phyloP scores from a whole-genome alignment of 2,888 invertebrate species.

The Eurytoma californica region DNA sequence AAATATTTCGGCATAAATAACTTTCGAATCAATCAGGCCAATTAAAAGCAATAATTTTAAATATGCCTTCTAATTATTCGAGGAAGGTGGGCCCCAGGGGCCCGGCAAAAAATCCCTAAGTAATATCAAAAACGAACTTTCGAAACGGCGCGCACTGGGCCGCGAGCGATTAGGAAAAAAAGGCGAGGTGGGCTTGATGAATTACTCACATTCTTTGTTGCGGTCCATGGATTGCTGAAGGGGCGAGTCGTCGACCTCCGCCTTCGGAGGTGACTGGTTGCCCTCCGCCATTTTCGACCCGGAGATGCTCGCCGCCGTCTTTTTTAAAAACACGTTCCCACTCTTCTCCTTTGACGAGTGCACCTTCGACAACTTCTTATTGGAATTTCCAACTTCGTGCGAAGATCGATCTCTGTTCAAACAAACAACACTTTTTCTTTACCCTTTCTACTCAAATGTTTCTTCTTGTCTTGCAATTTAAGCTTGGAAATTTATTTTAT shows the following conservation, averaged over 20 bases:
- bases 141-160: neutral
- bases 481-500: neutral
- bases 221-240: constrained; percentile 95
- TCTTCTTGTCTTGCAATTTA: neutral
- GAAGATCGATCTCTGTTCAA: constrained; percentile 52
- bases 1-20: constrained; percentile 34
- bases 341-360: constrained; percentile 66
- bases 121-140: constrained; percentile 33
- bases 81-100: neutral
- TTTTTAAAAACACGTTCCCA: constrained; percentile 66
- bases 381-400: constrained; percentile 56
- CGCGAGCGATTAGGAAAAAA: constrained; percentile 43
- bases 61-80: constrained; percentile 48
- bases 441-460: neutral
- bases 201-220: constrained; percentile 96
- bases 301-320: constrained; percentile 64
- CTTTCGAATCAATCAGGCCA: constrained; percentile 44
- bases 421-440: neutral
- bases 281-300: constrained; percentile 72
- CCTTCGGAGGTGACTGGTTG: constrained; percentile 88
- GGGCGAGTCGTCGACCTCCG: constrained; percentile 95
- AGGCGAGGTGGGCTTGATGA: constrained; percentile 26
- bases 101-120: constrained; percentile 29
- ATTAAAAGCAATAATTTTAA: constrained; percentile 51
- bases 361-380: constrained; percentile 68